Base-by-base conservation (phyloP, 2,888 invertebrate species). In the Parnassius mnemosyne region DNA sequence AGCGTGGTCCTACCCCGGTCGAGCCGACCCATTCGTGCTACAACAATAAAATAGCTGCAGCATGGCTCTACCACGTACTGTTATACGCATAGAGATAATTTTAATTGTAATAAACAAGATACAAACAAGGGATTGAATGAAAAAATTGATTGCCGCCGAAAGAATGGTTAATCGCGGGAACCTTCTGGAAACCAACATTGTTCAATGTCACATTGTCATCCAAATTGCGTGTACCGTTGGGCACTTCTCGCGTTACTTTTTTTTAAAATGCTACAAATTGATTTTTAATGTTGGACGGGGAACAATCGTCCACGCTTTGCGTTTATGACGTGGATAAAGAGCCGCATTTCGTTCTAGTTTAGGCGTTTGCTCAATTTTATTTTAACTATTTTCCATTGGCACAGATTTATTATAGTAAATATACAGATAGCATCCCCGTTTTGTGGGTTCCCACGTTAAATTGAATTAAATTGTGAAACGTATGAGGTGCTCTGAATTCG, bases 251-350 rank as follows among this genome's bases (percentile, higher is more conserved):
- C 53, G 68, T 69, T 69, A 25, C 69, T 76, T 72, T n/a, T 71
- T 76, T 72, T 71, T 67, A 67, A 58, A 68, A 71, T 46, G 68
- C 70, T 69, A 68, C 70, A 78, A 82, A 83, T 76, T 78, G 79
- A 76, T 79, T 83, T 83, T 80, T 82, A 81, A 82, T 83, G 81
- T 73, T 63, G 69, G 57, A 63, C 42, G 58, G 67, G 66, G 65
- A 68, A 68, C 67, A 60, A 65, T 66, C 64, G 64, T 67, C 67
- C 69, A 64, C 66, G 65, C 58, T 57, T 53, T 55, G 67, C 49
- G 60, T 20, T 50, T 47, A 47, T 43, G 20, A 42, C 16, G 43
- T 44, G 43, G n/a, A 25, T 42, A 53, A 46, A 46, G 16, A 57
- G 51, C 65, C 69, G 64, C 68, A 60, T 64, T 58, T 60, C 61